phyloP scores from a whole-genome alignment of 2,113 vertebrate species.

The Sciurus niger region DNA sequence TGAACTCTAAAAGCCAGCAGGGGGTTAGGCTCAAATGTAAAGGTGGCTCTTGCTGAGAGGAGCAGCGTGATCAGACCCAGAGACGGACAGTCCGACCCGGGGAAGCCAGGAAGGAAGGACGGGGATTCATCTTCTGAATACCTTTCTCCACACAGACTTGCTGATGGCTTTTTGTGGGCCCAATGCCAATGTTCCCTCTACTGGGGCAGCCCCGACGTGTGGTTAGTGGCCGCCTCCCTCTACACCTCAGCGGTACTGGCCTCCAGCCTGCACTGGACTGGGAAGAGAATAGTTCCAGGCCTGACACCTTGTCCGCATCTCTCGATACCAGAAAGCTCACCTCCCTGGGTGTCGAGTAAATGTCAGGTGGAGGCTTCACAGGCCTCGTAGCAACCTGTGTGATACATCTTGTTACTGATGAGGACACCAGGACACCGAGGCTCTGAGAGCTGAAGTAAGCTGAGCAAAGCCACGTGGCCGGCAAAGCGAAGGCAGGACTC shows the following conservation, averaged over 20 bases:
- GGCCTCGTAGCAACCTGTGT: rapidly evolving
- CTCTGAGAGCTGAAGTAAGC: rapidly evolving
- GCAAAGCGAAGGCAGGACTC: neutral
- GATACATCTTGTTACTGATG: rapidly evolving
- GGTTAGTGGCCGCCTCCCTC: neutral
- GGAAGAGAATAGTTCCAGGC: rapidly evolving
- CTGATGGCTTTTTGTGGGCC: neutral
- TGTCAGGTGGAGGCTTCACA: rapidly evolving
- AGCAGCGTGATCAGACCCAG: neutral
- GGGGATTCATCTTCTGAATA: neutral
- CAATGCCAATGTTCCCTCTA: neutral
- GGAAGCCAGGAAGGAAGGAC: neutral
- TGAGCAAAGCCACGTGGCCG: rapidly evolving
- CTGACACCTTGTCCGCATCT: neutral
- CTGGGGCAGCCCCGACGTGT: neutral
- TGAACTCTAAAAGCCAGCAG: slow-evolving; percentile 42
- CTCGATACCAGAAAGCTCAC: rapidly evolving
- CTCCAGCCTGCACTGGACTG: neutral
- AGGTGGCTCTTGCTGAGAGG: slow-evolving; percentile 13
- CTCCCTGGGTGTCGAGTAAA: rapidly evolving
- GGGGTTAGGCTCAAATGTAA: neutral
- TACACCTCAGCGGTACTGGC: rapidly evolving
- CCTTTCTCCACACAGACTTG: neutral
- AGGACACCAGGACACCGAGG: neutral
- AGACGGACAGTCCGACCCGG: neutral